Conservation (phyloP, 2,113 vertebrate genomes). For the Crotalus tigris region DNA sequence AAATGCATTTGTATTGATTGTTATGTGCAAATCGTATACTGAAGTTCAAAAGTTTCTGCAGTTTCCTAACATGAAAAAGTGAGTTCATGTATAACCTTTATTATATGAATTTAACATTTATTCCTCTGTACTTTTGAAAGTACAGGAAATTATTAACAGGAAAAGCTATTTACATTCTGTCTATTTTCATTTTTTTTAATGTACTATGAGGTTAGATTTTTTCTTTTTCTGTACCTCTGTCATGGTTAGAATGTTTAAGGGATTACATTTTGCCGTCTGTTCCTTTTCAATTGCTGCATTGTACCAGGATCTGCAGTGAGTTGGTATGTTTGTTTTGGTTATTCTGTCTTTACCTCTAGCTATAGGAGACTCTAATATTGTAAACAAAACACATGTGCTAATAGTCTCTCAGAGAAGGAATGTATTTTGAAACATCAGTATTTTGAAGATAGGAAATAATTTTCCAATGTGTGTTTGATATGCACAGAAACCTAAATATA, state of each 20-base stretch:
- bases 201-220: not conserved
- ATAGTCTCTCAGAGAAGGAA: not conserved
- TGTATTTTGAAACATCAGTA: not conserved
- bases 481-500: not conserved
- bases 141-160: too few species aligned
- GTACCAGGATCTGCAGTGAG: not conserved
- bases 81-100: not conserved
- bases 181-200: not conserved
- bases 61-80: not conserved
- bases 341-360: not conserved
- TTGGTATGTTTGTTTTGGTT: not conserved
- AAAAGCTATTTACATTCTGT: too few species aligned
- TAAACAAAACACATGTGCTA: not conserved
- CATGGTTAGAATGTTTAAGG: not conserved
- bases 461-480: not conserved
- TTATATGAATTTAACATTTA: not conserved
- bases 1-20: not conserved
- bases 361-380: not conserved
- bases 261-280: not conserved
- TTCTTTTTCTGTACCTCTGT: not conserved
- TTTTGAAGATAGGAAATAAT: not conserved
- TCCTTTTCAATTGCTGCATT: not conserved
- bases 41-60: not conserved
- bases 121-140: too few species aligned
- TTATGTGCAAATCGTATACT: not conserved